Evolutionary conservation across 2,113 vertebrate genomes (phyloP), one percentile per base, ranked within the genome.

Genomic region (Chamaea fasciata): DNA sequence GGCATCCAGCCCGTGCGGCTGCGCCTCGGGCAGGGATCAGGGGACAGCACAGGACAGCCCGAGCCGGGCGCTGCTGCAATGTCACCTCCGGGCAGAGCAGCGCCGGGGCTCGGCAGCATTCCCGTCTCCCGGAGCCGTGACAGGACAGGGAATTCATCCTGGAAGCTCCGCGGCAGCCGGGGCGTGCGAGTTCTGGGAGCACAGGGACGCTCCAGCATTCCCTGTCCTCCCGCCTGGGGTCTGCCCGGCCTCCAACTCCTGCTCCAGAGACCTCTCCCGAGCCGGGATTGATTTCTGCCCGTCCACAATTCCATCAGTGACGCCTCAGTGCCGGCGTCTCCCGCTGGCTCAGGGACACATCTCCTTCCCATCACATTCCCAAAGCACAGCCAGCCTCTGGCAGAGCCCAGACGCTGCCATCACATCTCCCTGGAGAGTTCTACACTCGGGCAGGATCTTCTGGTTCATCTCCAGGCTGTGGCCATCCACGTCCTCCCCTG

Each of bases 261-360:
- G 37, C 28, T 42, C 60, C 59, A 22, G 59, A 14, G 28, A 3
- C 16, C 33, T 30, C 20, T 70, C 56, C 37, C 56, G 3, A n/a
- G 35, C 46, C 1, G 15, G 56, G 39, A 15, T 11, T 26, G 33
- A 35, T 71, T 49, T 7, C 41, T 55, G 65, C 44, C 27, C 35
- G 1, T 9, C 33, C 12, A 13, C 16, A 23, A 35, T 50, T 23
- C 47, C 2, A 0, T 4, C 9, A 11, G 24, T 1, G 63, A 7
- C 41, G 17, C 35, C 26, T 39, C 16, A 4, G 39, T 6, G 62
- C 76, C 3, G 0, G 50, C 27, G 10, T 16, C 42, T 76, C 30
- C 37, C 20, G 18, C 3, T 4, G 52, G 24, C 35, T 50, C 62
- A 6, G 74, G 37, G 33, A 3, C 42, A 2, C 47, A 4, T 15